Evolutionary conservation across 2,113 vertebrate genomes (phyloP), one percentile per base, ranked within the genome.

Genomic region (Aspiorhynchus laticeps): DNA sequence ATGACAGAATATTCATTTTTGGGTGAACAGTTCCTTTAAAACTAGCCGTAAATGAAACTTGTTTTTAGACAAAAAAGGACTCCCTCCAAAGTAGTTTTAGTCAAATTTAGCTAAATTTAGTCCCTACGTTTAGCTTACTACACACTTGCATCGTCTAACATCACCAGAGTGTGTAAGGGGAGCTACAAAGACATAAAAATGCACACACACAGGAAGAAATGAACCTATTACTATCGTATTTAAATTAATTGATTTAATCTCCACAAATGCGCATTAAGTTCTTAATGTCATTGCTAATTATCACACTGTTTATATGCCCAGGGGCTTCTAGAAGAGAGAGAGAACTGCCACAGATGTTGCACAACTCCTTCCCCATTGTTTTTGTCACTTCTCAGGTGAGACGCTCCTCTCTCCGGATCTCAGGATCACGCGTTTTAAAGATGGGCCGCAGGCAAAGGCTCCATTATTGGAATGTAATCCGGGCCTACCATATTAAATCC

Each of bases 221-320:
- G 46, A 77, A 65, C 51, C 36, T 63, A 38, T 24, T 53, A 83
- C 71, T 78, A 73, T 80, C 46, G 80, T 81, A 59, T 80, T 81
- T 56, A 76, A 89, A 89, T 86, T 48, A 90, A 73, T 87, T 51
- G 75, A 85, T 90, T 77, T 89, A 85, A 88, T 88, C 87, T 81
- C 78, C 73, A 41, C 80, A 82, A 88, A 88, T 75, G 73, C 77
- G 81, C 82, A 75, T 88, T 85, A 87, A 86, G 88, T 83, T 90
- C 80, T 87, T 89, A 87, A 89, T 88, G 75, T 85, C 77, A 71
- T 74, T 36, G 74, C 67, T 88, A 90, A 89, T 88, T 85, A 88
- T 59, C 85, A 76, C 84, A 80, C 67, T 85, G 88, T 75, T 82
- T 80, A 24, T 85, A 59, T 80, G 91, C 89, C 86, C 46, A 43